A percentile compares a stretch with the other conserved stretches of the same genome.
phyloP scores from a whole-genome alignment of 2,888 invertebrate species.

The Allygus modestus region DNA sequence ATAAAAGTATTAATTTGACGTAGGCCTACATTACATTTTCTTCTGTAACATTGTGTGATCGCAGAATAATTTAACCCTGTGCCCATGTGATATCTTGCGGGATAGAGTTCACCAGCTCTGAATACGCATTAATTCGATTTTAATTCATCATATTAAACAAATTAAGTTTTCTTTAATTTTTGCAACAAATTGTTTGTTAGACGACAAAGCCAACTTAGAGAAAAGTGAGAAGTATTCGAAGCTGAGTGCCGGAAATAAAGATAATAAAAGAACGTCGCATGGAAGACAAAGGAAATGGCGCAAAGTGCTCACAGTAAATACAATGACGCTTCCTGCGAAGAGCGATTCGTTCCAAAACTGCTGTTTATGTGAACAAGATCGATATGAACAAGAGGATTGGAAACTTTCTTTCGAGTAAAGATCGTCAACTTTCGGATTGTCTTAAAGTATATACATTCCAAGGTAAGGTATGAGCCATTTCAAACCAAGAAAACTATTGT shows the following conservation, averaged over 20 bases:
- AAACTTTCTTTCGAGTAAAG: background rate
- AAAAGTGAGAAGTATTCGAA: slow-evolving; percentile 56
- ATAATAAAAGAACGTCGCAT: slow-evolving; percentile 62
- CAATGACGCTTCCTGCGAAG: slow-evolving; percentile 34
- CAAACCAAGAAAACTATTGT: too few relatives aligned
- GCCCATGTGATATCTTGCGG: too few relatives aligned
- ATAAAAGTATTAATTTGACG: too few relatives aligned
- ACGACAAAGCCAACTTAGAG: slow-evolving; percentile 28
- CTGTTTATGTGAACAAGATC: background rate
- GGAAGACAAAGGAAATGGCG: slow-evolving; percentile 44
- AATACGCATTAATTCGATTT: too few relatives aligned
- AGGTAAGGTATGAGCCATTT: too few relatives aligned
- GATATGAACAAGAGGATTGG: background rate
- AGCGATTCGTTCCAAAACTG: slow-evolving; percentile 2
- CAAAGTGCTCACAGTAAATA: slow-evolving; percentile 47
- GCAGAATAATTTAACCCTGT: too few relatives aligned
- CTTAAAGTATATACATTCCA: too few relatives aligned
- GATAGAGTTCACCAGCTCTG: too few relatives aligned
- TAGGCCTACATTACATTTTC: too few relatives aligned
- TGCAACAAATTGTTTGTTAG: background rate
- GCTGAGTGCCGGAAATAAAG: slow-evolving; percentile 64
- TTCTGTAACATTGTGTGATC: too few relatives aligned
- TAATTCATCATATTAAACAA: too few relatives aligned
- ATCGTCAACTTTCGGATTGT: too few relatives aligned
- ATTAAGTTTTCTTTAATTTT: background rate